Base-by-base conservation (phyloP, 2,888 invertebrate species). In the Cataglyphis livida region DNA sequence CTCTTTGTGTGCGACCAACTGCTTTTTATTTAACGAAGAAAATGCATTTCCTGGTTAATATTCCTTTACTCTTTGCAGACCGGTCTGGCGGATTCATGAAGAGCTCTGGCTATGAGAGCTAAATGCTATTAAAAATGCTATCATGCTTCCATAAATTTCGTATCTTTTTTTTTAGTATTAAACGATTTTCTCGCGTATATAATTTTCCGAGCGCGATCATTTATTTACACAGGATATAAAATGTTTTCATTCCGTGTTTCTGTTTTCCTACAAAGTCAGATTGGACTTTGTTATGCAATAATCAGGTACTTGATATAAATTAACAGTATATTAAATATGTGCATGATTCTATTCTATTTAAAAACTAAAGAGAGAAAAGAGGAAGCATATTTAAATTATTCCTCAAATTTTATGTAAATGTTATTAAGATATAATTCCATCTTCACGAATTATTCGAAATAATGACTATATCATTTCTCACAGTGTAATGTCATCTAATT, bases 21-120 rank as follows among this genome's bases (percentile, higher is more conserved):
- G 25, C 25, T 41, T 66, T 76, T 76, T 57, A 66, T 57, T 65
- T 28, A 41, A 76, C 66, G 41, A 76, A 76, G 66, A 76, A 79
- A 79, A 32, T 70, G 59, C 70, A 70, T 57, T 70, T 70, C 3
- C 44, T 70, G 59, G 32, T 79, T 79, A 79, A 79, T 79, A 79
- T 78, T 78, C 44, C 70, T 78, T 78, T 78, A 59, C 59, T 70
- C 44, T 78, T 59, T 70, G 68, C 44, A 32, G 44, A 44, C 35
- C 70, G 68, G 18, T 18, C 18, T 1, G 59, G 38, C 10, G 18
- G 9, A 68, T 68, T 61, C 6, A 35, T 12, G 18, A 78, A 57
- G 68, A 44, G 32, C 18, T 44, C 66, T 28, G 41, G 21, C 48
- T 28, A 28, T 28, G 21, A 21, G 21, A 21, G 21, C 21, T 28